phyloP scores from a whole-genome alignment of 2,797 vertebrate species.

The Okamejei kenojei region DNA sequence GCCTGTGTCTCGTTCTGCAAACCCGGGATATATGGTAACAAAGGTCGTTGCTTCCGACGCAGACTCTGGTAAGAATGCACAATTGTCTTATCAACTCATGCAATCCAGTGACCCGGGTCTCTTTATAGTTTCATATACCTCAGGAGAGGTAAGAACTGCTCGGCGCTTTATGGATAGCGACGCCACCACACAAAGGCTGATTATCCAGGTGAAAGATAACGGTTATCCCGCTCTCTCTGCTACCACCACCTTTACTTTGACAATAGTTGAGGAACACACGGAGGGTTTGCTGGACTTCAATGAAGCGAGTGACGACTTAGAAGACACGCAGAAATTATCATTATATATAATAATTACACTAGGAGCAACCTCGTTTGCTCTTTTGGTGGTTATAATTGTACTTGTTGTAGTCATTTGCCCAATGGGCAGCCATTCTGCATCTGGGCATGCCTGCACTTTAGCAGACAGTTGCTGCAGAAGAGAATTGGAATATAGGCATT shows the following conservation, averaged over 20 bases:
- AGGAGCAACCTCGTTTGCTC: slow-evolving; percentile 46
- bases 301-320: accelerated
- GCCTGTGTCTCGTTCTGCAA: slow-evolving; percentile 48
- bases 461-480: neutral
- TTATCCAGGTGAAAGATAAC: slow-evolving; percentile 44
- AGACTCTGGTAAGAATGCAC: slow-evolving; percentile 63
- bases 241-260: slow-evolving; percentile 48
- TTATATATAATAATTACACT: slow-evolving; percentile 46
- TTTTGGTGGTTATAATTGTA: slow-evolving; percentile 43
- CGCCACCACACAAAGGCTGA: slow-evolving; percentile 42
- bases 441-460: neutral
- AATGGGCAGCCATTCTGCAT: neutral
- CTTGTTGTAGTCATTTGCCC: neutral
- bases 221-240: slow-evolving; percentile 41
- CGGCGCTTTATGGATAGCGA: slow-evolving; percentile 44
- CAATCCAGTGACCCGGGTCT: slow-evolving; percentile 54
- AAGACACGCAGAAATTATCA: slow-evolving; percentile 45
- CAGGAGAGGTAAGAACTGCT: slow-evolving; percentile 46
- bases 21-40: slow-evolving; percentile 58
- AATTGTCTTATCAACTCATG: slow-evolving; percentile 41
- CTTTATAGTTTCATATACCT: slow-evolving; percentile 44
- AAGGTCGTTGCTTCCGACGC: slow-evolving; percentile 62
- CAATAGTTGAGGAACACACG: slow-evolving; percentile 50
- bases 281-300: slow-evolving; percentile 41
- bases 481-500: neutral